A percentile compares a stretch with the other conserved stretches of the same genome.
These are phyloP conservation scores for Anagrus nilaparvatae DNA, from an alignment of 1,140 invertebrate species.

Conservation along the genomic window DNA sequence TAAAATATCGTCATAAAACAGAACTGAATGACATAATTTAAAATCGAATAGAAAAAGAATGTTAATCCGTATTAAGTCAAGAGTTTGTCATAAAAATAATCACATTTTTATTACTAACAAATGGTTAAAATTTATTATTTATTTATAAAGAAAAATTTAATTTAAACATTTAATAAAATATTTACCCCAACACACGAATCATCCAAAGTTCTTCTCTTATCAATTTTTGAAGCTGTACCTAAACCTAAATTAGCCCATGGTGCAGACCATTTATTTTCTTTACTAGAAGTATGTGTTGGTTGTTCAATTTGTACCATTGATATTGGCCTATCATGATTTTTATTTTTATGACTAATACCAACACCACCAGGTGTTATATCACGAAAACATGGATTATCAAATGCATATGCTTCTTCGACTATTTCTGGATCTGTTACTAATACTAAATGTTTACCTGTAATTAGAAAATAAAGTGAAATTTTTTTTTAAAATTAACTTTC, in stretches of 20 bases:
- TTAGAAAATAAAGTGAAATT: background rate
- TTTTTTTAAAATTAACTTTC: too few species aligned
- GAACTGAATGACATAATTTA: too few species aligned
- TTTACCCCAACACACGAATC: conserved; percentile 57
- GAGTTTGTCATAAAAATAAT: background rate
- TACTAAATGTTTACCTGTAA: conserved; percentile 60
- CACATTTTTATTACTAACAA: background rate
- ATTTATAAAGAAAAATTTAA: conserved; percentile 3
- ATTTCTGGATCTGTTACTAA: conserved; percentile 60
- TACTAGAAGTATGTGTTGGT: conserved; percentile 31
- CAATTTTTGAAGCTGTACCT: conserved; percentile 35
- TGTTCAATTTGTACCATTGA: conserved; percentile 20
- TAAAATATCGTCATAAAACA: too few species aligned
- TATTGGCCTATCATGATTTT: conserved; percentile 35
- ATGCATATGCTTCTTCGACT: conserved; percentile 62
- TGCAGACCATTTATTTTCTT: conserved; percentile 35
- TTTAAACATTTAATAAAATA: too few species aligned
- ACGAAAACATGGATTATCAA: conserved; percentile 71
- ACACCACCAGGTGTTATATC: conserved; percentile 34
- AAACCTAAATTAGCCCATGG: conserved; percentile 46
- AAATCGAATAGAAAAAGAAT: too few species aligned
- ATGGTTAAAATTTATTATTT: conserved; percentile 6
- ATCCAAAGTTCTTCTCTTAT: conserved; percentile 50
- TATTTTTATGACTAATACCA: too few species aligned
- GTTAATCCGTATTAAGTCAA: too few species aligned